A percentile compares a stretch with the other conserved stretches of the same genome.
phyloP scores from a whole-genome alignment of 35 echinoderm and acorn worm species.

The Acanthaster planci region DNA sequence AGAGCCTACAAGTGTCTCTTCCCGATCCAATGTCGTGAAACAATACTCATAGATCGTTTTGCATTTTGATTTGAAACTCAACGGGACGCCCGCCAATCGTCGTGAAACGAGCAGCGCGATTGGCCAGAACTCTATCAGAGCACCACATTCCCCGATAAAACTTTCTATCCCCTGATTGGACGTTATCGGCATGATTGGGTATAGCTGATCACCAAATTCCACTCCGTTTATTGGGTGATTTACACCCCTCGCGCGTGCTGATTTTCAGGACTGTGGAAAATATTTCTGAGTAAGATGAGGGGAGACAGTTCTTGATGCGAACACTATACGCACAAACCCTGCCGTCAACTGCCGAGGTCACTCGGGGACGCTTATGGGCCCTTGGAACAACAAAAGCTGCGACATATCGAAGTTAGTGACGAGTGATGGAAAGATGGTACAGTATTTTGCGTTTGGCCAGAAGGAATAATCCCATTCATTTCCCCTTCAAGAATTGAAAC shows the following conservation, averaged over 20 bases:
- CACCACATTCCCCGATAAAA: neutral
- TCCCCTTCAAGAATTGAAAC: neutral
- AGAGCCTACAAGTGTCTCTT: neutral
- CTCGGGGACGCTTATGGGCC: neutral
- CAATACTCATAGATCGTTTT: neutral
- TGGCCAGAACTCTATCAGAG: neutral
- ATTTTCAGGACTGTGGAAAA: neutral
- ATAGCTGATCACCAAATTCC: slow-evolving; percentile 12
- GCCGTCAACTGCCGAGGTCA: neutral
- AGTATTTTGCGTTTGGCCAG: neutral
- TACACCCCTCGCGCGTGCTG: slow-evolving; percentile 11
- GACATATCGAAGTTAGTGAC: slow-evolving; percentile 10
- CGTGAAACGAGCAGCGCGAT: neutral
- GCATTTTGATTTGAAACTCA: slow-evolving; percentile 28
- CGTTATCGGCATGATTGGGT: slow-evolving; percentile 3
- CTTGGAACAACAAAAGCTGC: slow-evolving; percentile 10
- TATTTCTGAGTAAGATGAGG: too few relatives aligned
- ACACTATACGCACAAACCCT: neutral
- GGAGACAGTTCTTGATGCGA: too few relatives aligned
- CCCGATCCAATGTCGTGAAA: neutral
- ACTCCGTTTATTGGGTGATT: slow-evolving; percentile 15
- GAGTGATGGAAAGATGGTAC: slow-evolving; percentile 7
- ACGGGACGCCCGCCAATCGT: neutral
- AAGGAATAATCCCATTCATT: neutral
- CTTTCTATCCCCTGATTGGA: neutral